These are phyloP conservation scores for Papilio glaucus DNA, from an alignment of 1,140 invertebrate species.

Conservation along the genomic window DNA sequence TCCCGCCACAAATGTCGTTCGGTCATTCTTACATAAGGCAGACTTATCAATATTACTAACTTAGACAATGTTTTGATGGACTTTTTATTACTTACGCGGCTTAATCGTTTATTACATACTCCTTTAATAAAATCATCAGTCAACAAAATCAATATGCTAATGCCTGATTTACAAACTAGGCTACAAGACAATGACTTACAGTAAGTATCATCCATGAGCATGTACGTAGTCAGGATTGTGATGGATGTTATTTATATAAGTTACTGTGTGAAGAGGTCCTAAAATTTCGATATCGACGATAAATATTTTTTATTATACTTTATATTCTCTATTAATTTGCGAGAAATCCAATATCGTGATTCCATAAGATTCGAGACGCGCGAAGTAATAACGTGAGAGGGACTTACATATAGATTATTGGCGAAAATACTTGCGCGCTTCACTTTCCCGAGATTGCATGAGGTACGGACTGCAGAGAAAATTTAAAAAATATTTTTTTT, in stretches of 20 bases:
- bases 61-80: too few species aligned
- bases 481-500: neutral
- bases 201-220: too few species aligned
- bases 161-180: too few species aligned
- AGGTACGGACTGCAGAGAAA: conserved; percentile 50
- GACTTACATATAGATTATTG: conserved; percentile 58
- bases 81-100: too few species aligned
- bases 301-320: neutral
- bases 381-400: conserved; percentile 43
- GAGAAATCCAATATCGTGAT: conserved; percentile 39
- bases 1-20: too few species aligned
- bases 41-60: too few species aligned
- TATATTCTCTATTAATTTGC: conserved; percentile 29
- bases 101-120: too few species aligned
- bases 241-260: neutral
- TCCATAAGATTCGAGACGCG: conserved; percentile 40
- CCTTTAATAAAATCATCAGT: too few species aligned
- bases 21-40: too few species aligned
- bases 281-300: neutral
- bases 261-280: neutral
- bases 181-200: too few species aligned
- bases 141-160: too few species aligned
- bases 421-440: conserved; percentile 53
- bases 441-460: conserved; percentile 46
- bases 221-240: too few species aligned